phyloP scores from a whole-genome alignment of 2,113 vertebrate genomes.

The Synchiropus splendidus region DNA sequence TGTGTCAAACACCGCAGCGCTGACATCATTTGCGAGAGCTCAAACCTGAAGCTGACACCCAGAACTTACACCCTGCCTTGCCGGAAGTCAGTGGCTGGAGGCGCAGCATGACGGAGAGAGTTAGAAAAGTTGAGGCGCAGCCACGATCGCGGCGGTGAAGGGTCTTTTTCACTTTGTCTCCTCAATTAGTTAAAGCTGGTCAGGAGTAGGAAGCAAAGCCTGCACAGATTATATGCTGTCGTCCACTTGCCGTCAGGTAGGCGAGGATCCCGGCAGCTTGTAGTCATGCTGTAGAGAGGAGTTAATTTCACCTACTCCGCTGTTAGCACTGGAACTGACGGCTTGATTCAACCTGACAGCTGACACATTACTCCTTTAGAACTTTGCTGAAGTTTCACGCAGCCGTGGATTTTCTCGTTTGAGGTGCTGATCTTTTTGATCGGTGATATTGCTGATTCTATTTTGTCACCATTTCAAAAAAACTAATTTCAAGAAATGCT shows the following conservation, averaged over 20 bases:
- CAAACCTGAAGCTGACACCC: constrained; percentile 34
- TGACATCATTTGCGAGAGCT: constrained; percentile 55
- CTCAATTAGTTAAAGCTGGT: constrained; percentile 70
- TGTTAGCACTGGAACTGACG: constrained; percentile 33
- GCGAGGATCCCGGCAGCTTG: constrained; percentile 46
- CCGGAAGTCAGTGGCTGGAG: constrained; percentile 39
- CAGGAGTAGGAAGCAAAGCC: constrained; percentile 51
- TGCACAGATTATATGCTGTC: constrained; percentile 66
- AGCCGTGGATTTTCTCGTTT: constrained; percentile 33
- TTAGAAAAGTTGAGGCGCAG: constrained; percentile 56
- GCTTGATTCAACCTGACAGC: constrained; percentile 46
- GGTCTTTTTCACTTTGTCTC: constrained; percentile 66
- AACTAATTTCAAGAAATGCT: too few relatives aligned
- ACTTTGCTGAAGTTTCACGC: constrained; percentile 61
- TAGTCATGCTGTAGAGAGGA: constrained; percentile 58
- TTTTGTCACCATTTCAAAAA: too few relatives aligned
- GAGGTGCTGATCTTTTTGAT: constrained; percentile 20
- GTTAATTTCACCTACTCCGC: constrained; percentile 52
- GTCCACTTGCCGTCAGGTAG: constrained; percentile 62
- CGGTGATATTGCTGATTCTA: background rate
- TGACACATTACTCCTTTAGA: constrained; percentile 57
- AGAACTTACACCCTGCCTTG: constrained; percentile 32
- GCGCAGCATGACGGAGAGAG: constrained; percentile 38
- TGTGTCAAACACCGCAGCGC: constrained; percentile 33
- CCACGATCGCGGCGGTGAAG: constrained; percentile 46